phyloP scores from a whole-genome alignment of 2,113 vertebrate genomes.

The Protomyctophum bolini region DNA sequence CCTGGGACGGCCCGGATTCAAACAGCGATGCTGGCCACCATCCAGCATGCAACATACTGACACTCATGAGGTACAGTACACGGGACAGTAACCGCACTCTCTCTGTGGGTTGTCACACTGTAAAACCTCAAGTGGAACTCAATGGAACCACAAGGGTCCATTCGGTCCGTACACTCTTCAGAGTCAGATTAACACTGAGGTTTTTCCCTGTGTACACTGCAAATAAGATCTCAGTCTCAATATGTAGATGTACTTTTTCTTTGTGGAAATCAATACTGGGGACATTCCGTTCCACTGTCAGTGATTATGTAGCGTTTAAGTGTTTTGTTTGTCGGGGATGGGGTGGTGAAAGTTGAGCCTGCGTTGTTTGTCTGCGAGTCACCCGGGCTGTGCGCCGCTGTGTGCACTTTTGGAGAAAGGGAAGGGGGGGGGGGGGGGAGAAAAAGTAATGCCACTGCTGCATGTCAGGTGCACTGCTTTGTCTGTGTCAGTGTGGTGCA shows the following conservation, averaged over 20 bases:
- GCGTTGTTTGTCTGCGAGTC: conserved; percentile 11
- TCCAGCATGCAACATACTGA: conserved; percentile 69
- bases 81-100: conserved; percentile 2
- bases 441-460: conserved; percentile 1
- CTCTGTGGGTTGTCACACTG: neutral
- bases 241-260: too few species aligned
- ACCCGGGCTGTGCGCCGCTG: conserved; percentile 16
- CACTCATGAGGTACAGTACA: conserved; percentile 77
- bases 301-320: neutral
- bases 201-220: too few species aligned
- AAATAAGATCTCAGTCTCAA: too few species aligned
- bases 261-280: too few species aligned
- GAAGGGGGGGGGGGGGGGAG: neutral
- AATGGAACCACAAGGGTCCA: neutral
- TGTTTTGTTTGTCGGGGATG: conserved; percentile 2
- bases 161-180: neutral
- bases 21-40: conserved; percentile 62
- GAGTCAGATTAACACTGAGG: neutral
- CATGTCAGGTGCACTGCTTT: conserved; percentile 50
- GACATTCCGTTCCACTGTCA: neutral
- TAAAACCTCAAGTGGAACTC: neutral
- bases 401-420: conserved; percentile 1
- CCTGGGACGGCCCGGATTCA: conserved; percentile 72
- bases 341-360: conserved; percentile 31
- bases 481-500: conserved; percentile 28